Conservation (phyloP, 2,113 vertebrate species). For the Gasterosteus aculeatus region DNA sequence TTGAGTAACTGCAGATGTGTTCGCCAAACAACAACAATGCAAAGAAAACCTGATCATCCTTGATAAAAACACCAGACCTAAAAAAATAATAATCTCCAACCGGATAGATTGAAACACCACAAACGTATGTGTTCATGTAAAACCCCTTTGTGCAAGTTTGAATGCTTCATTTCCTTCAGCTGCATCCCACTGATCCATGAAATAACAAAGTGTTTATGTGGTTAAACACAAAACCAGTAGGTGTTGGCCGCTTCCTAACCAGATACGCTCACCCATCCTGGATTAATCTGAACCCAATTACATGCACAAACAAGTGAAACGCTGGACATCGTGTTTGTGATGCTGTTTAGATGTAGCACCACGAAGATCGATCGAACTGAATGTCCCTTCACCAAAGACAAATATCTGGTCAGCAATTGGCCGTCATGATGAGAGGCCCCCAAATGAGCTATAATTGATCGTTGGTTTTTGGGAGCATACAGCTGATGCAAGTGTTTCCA, state of each 20-base stretch:
- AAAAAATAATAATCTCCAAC: constrained; percentile 19
- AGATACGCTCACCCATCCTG: not conserved
- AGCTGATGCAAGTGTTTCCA: not conserved
- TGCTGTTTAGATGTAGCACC: not conserved
- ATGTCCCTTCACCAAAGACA: not conserved
- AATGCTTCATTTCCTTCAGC: constrained; percentile 7
- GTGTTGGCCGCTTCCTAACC: not conserved
- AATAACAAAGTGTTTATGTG: not conserved
- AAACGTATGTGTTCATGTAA: not conserved
- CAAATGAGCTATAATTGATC: not conserved
- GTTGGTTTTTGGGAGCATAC: not conserved
- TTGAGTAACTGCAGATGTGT: constrained; percentile 78
- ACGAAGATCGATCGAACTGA: not conserved
- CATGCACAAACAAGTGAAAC: not conserved
- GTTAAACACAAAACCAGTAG: not conserved
- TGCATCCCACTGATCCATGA: not conserved
- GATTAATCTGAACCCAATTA: not conserved
- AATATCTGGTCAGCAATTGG: not conserved
- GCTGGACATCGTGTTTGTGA: not conserved
- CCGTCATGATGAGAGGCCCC: not conserved
- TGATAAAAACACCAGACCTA: constrained; percentile 41
- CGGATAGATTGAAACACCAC: not conserved
- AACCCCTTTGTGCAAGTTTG: not conserved
- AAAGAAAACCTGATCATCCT: constrained; percentile 54
- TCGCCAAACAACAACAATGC: constrained; percentile 57